These are phyloP conservation scores for Stomatorhinus ivindoensis DNA, from an alignment of 2,113 vertebrate genomes.

Conservation along the genomic window DNA sequence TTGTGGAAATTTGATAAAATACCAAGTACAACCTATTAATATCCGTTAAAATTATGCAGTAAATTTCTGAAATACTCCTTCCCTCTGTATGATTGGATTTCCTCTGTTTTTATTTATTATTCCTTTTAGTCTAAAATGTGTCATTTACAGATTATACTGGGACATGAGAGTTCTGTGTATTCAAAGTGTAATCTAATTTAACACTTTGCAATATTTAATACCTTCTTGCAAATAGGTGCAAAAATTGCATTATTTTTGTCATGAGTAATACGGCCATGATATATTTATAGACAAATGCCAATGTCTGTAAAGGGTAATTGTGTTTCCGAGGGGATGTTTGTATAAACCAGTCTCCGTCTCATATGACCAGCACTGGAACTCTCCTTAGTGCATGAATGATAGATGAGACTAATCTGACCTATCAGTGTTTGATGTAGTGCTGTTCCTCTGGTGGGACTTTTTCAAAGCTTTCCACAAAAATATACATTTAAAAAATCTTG, in stretches of 20 bases:
- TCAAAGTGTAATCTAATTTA: not conserved
- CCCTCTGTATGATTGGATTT: conserved; percentile 34
- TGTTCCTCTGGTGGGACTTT: not conserved
- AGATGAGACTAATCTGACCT: not conserved
- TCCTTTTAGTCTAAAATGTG: conserved; percentile 26
- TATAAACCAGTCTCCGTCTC: not conserved
- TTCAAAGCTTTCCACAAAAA: not conserved
- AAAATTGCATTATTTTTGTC: not conserved
- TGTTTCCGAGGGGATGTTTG: not conserved
- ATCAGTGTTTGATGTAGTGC: not conserved
- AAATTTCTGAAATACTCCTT: conserved; percentile 40
- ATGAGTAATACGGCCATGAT: not conserved
- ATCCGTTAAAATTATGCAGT: conserved; percentile 31
- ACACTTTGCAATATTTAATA: not conserved
- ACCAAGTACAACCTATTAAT: not conserved
- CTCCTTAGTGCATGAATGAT: not conserved
- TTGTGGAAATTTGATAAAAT: not conserved
- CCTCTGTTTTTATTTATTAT: conserved; percentile 38
- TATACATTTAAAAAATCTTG: not conserved
- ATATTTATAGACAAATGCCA: not conserved
- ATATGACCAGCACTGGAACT: not conserved
- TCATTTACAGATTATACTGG: not conserved
- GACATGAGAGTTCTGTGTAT: not conserved
- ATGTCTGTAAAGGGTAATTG: not conserved
- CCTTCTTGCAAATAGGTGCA: not conserved